These are phyloP conservation scores for Daphoenositta chrysoptera DNA, from an alignment of 2,113 vertebrate species.

Conservation along the genomic window DNA sequence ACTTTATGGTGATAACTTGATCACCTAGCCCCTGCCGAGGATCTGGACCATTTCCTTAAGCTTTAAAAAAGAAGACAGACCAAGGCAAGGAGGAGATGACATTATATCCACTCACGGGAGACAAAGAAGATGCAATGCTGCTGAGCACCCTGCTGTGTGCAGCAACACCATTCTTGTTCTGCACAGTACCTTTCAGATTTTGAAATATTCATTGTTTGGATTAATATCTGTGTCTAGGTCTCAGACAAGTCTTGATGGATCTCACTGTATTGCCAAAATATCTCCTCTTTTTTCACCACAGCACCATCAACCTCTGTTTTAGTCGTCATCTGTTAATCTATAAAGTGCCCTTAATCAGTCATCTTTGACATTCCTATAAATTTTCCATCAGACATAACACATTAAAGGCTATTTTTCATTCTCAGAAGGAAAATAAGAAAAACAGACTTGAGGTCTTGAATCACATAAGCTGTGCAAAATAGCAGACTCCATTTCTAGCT, in stretches of 20 bases:
- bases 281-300: not conserved
- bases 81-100: not conserved
- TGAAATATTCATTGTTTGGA: conserved; percentile 30
- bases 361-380: conserved; percentile 20
- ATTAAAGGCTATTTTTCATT: conserved; percentile 11
- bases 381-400: conserved; percentile 12
- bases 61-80: not conserved
- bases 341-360: conserved; percentile 22
- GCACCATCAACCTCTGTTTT: not conserved
- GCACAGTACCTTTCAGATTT: not conserved
- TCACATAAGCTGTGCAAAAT: not conserved
- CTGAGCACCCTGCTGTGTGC: not conserved
- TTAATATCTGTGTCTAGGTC: not conserved
- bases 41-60: not conserved
- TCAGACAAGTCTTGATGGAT: not conserved
- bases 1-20: not conserved
- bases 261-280: not conserved
- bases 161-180: not conserved
- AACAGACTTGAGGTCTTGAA: not conserved
- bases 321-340: conserved; percentile 20
- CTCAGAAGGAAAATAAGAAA: conserved; percentile 24
- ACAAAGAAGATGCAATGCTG: not conserved
- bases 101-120: not conserved
- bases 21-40: not conserved
- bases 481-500: not conserved